Evolutionary conservation across 2,113 vertebrate species (phyloP).

Genomic region (Dicrurus megarhynchus): DNA sequence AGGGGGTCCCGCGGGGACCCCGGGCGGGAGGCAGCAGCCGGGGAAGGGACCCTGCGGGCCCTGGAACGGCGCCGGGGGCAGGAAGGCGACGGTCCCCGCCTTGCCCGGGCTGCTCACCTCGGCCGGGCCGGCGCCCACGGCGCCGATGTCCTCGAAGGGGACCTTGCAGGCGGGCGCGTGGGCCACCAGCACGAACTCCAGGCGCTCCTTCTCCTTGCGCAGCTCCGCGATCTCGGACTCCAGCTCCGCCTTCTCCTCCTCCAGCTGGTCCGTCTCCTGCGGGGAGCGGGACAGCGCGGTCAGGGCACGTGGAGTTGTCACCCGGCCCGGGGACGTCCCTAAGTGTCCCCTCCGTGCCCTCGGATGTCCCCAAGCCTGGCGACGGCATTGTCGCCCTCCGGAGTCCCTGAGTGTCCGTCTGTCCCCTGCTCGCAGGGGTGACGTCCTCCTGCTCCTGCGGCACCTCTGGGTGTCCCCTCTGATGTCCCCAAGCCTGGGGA

Average conservation of each 20-base stretch:
- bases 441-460: not conserved
- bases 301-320: not conserved
- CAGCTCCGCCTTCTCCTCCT: conserved; percentile 92
- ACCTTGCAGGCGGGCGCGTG: conserved; percentile 93
- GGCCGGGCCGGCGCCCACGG: conserved; percentile 25
- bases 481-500: not conserved
- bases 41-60: conserved; percentile 84
- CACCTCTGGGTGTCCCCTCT: not conserved
- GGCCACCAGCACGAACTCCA: conserved; percentile 92
- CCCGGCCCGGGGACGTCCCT: not conserved
- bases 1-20: conserved; percentile 82
- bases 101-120: conserved; percentile 71
- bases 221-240: conserved; percentile 94
- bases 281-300: not conserved
- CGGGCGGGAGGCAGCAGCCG: conserved; percentile 90
- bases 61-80: not conserved
- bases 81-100: conserved; percentile 78
- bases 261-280: conserved; percentile 92
- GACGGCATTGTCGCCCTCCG: not conserved
- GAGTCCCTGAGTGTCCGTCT: not conserved
- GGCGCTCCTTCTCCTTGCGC: conserved; percentile 93
- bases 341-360: not conserved
- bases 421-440: not conserved
- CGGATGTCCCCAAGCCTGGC: not conserved
- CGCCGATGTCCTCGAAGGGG: conserved; percentile 79